Evolutionary conservation across 1,140 invertebrate species (phyloP), one percentile per base, ranked within the genome.

Genomic region (Bombus balteatus): DNA sequence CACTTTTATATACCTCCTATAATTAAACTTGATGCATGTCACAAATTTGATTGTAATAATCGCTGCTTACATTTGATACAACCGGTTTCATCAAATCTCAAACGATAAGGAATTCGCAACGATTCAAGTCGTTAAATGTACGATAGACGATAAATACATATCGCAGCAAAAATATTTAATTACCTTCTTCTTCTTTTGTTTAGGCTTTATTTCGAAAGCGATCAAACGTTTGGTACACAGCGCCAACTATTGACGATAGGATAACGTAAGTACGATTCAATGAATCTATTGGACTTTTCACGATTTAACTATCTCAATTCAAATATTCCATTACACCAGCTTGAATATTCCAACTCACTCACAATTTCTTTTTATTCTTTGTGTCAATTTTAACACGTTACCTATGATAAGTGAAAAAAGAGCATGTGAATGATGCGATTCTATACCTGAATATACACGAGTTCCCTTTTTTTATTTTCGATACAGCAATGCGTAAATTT

Each of bases 61-160:
- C 9, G 28, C 4, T 18, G 6, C 8, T 68, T 32, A 32, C 37
- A 32, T n/a, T 43, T n/a, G 0, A 13, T 70, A 25, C 37, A 47
- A 47, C 5, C 15, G 13, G 43, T 47, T 82, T 70, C 41, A 76
- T 84, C 43, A 28, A 53, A 43, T 34, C 77, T 81, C 57, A 65
- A 53, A 32, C 57, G 86, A 84, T 88, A 88, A 88, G 72, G 9
- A 68, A 57, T 87, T 80, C 72, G 87, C 81, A 81, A 88, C 37
- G 57, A 53, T 12, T 47, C 28, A 76, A 77, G 43, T 75, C 28
- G 28, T 72, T 18, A 84, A 66, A 66, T 53, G 25, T 43, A 37
- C 59, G 68, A 65, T 41, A 65, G 39, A 37, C 34, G 47, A 72
- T 57, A 57, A 75, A 84, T 65, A 75, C 65, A 34, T 71, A 72